Conservation (phyloP, 2,797 vertebrate species). For the Arctocebus calabarensis region DNA sequence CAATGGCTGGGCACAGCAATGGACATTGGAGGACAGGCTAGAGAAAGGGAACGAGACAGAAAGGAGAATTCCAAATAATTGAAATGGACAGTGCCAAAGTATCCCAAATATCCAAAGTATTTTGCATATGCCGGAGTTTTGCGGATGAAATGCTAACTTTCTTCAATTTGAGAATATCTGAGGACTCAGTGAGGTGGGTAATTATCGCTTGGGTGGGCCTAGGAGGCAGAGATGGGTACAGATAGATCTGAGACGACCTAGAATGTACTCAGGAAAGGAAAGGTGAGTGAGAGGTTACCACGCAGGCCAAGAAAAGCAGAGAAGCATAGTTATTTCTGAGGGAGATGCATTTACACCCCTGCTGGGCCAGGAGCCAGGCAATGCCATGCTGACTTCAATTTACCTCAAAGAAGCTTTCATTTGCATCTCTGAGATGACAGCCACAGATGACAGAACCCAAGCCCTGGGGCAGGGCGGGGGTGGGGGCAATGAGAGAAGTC, state of each 20-base stretch:
- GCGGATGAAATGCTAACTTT: not conserved
- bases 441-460: conserved; percentile 71
- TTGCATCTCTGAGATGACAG: conserved; percentile 70
- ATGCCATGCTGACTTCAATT: conserved; percentile 60
- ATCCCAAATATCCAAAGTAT: too few species aligned
- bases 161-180: not conserved
- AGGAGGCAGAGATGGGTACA: not conserved
- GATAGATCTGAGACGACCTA: not conserved
- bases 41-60: not conserved
- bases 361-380: conserved; percentile 33
- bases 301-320: not conserved
- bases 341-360: conserved; percentile 52
- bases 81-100: not conserved
- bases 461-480: not conserved
- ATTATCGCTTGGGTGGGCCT: not conserved
- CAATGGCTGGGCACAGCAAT: not conserved
- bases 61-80: not conserved
- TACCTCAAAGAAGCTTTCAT: conserved; percentile 63
- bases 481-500: conserved; percentile 73
- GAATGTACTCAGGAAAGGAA: conserved; percentile 49
- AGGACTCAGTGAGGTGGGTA: not conserved
- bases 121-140: not conserved
- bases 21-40: not conserved
- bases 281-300: not conserved
- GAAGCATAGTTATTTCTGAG: conserved; percentile 51